Percentiles rank a stretch among this genome's conserved stretches.
Evolutionary conservation across 1,140 invertebrate genomes (phyloP).

Genomic region (Aphelinus certus): DNA sequence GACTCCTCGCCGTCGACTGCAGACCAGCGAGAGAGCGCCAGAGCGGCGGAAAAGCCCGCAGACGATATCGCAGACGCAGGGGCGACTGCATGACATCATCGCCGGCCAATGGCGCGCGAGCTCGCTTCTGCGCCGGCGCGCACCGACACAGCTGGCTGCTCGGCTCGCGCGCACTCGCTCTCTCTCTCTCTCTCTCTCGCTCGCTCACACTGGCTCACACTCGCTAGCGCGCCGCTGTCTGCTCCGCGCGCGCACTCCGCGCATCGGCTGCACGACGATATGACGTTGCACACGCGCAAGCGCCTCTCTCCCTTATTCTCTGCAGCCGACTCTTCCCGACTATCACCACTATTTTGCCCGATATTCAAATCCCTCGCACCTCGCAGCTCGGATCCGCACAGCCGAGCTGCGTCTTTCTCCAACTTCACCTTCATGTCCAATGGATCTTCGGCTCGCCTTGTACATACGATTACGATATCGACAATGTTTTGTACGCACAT

Average conservation of each 20-base stretch:
- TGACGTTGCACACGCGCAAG: background rate
- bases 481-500: no score
- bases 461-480: no score
- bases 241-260: background rate
- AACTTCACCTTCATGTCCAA: no score
- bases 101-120: conserved; percentile 52
- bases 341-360: no score
- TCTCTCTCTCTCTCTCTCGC: conserved; percentile 12
- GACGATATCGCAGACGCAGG: conserved; percentile 62
- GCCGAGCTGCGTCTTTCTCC: no score
- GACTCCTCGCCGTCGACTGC: conserved; percentile 62
- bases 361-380: no score
- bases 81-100: conserved; percentile 65
- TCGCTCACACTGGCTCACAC: background rate
- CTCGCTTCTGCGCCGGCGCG: conserved; percentile 46
- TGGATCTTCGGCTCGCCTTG: no score
- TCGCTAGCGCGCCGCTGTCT: background rate
- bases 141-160: conserved; percentile 17
- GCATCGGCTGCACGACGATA: background rate
- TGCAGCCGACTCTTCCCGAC: background rate
- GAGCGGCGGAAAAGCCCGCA: conserved; percentile 62
- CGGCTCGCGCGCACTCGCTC: background rate
- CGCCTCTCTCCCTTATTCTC: conserved; percentile 6
- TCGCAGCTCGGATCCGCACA: no score
- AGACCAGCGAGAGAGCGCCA: conserved; percentile 38